Percentiles rank a stretch among this genome's conserved stretches.
phyloP scores from a whole-genome alignment of 2,797 vertebrate genomes.

The Ispidina lecontei region DNA sequence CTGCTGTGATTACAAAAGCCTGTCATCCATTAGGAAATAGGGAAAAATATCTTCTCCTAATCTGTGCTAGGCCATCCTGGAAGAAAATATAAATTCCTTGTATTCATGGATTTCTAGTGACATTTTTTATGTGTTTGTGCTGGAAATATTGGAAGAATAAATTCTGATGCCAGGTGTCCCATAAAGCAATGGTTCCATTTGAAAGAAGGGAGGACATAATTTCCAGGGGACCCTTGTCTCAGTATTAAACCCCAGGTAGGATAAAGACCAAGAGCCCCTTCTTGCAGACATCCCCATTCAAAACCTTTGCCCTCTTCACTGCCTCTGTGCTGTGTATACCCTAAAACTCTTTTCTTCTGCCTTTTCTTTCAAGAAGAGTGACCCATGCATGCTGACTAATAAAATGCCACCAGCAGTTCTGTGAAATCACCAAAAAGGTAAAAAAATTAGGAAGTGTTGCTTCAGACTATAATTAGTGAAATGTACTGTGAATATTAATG shows the following conservation, averaged over 20 bases:
- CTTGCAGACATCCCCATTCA: neutral
- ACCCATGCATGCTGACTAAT: neutral
- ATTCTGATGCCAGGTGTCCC: neutral
- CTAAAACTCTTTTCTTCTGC: neutral
- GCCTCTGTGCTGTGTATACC: neutral
- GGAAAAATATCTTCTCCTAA: neutral
- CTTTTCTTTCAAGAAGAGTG: neutral
- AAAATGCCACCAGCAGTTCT: neutral
- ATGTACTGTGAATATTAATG: neutral
- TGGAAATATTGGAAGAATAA: neutral
- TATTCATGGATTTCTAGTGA: neutral
- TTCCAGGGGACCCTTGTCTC: neutral
- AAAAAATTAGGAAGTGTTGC: neutral
- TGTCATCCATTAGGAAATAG: neutral
- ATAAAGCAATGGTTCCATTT: neutral
- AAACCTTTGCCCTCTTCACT: neutral
- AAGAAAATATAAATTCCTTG: neutral
- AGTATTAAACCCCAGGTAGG: fast-evolving
- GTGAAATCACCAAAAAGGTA: neutral
- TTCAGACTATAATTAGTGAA: neutral
- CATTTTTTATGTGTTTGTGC: neutral
- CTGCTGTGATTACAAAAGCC: neutral
- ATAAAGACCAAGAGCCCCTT: neutral
- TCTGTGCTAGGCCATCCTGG: neutral
- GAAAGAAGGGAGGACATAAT: neutral